Evolutionary conservation across 2,113 vertebrate genomes (phyloP).

Genomic region (Lepidothrix coronata): DNA sequence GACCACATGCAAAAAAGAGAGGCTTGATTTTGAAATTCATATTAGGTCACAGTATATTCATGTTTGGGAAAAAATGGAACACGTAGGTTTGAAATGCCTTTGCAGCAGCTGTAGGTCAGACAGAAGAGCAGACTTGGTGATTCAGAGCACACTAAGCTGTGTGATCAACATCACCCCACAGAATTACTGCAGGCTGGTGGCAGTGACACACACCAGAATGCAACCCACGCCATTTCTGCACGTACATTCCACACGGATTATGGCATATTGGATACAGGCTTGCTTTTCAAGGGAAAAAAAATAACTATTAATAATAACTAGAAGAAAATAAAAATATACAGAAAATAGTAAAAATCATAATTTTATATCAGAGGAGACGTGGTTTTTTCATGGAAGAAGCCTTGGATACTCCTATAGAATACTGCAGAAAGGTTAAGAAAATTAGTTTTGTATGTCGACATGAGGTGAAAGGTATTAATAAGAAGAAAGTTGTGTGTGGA

Average conservation of each 20-base stretch:
- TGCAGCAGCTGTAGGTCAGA: not conserved
- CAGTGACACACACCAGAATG: not conserved
- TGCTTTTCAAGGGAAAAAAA: not conserved
- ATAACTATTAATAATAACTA: rapidly evolving
- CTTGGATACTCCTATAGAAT: not conserved
- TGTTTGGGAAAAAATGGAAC: not conserved
- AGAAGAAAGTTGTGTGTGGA: not conserved
- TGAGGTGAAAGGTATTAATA: not conserved
- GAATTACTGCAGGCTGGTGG: not conserved
- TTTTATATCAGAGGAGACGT: not conserved
- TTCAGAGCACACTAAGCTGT: not conserved
- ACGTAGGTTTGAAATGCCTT: slow-evolving; percentile 11
- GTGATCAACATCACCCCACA: not conserved
- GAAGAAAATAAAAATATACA: not conserved
- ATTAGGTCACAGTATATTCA: not conserved
- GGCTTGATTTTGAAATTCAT: slow-evolving; percentile 11
- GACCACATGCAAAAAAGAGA: not conserved
- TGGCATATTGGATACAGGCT: not conserved
- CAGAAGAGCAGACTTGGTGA: not conserved
- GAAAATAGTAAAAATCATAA: not conserved
- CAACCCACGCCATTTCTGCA: not conserved
- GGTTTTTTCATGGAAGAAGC: not conserved
- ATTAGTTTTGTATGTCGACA: not conserved
- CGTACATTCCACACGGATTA: not conserved
- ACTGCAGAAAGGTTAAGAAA: not conserved